These are phyloP conservation scores for Heliconius ethilla DNA, from an alignment of 2,888 invertebrate species.

Conservation along the genomic window DNA sequence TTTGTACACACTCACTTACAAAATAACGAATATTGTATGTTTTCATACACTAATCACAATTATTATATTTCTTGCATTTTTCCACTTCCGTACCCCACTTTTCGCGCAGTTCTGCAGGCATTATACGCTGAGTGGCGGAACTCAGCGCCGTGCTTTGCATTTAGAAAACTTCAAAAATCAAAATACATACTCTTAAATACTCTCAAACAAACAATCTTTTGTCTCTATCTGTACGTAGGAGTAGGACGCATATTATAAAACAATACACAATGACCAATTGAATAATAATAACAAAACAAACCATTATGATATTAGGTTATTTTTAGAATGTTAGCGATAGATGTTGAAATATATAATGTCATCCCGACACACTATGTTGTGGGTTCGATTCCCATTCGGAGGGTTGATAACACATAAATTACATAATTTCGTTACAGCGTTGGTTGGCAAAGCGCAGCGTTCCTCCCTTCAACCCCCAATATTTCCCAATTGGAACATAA, in stretches of 20 bases:
- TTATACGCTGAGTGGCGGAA: no score
- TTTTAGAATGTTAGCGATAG: neutral
- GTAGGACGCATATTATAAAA: neutral
- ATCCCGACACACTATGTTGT: neutral
- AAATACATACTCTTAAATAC: no score
- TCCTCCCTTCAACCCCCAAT: neutral
- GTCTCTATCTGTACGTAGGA: neutral
- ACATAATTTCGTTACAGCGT: neutral
- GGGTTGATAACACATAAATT: neutral
- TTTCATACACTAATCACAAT: no score
- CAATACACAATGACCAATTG: constrained; percentile 19
- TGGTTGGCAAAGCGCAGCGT: neutral
- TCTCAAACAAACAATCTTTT: neutral
- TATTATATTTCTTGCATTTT: no score
- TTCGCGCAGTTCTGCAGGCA: neutral
- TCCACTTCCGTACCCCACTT: neutral
- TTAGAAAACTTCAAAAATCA: no score
- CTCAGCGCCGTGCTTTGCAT: no score
- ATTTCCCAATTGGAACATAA: no score
- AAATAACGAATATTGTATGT: no score
- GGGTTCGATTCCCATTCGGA: neutral
- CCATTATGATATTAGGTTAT: constrained; percentile 12
- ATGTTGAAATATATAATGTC: neutral
- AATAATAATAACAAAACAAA: constrained; percentile 23
- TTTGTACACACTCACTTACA: no score